phyloP scores from a whole-genome alignment of 2,888 invertebrate genomes.

The Nymphalis urticae region DNA sequence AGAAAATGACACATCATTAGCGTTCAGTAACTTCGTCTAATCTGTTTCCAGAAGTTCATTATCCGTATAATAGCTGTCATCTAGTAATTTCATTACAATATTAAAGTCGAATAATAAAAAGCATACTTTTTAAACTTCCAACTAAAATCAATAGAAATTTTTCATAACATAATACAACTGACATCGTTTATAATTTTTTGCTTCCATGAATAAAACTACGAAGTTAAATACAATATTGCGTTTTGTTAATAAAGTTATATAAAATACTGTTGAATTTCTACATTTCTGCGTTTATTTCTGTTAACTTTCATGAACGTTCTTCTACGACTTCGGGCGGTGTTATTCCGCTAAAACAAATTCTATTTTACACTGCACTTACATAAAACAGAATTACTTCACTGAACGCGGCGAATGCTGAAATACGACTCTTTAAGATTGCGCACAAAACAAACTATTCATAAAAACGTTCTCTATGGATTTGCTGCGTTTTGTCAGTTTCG shows the following conservation, averaged over 20 bases:
- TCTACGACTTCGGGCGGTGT: slow-evolving; percentile 1
- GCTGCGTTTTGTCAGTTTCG: slow-evolving; percentile 30
- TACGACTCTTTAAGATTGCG: slow-evolving; percentile 41
- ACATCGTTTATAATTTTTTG: too few species aligned
- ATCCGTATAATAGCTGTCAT: slow-evolving; percentile 3
- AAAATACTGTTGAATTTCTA: neutral
- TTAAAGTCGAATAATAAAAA: neutral
- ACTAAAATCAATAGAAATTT: neutral
- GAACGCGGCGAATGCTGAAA: slow-evolving; percentile 34
- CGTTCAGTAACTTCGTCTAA: slow-evolving; percentile 7
- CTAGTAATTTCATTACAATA: too few species aligned
- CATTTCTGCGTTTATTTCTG: slow-evolving; percentile 3
- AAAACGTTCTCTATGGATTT: slow-evolving; percentile 37
- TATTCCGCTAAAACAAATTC: slow-evolving; percentile 20
- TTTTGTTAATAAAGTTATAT: slow-evolving; percentile 2
- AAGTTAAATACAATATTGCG: neutral
- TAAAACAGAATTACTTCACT: slow-evolving; percentile 18
- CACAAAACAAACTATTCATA: slow-evolving; percentile 37
- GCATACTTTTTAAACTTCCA: neutral
- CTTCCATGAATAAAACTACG: too few species aligned
- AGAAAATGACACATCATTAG: slow-evolving; percentile 37
- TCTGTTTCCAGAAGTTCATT: neutral
- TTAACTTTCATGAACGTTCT: slow-evolving; percentile 5
- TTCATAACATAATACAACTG: neutral
- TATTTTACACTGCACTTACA: slow-evolving; percentile 27